These are phyloP conservation scores for Electrona antarctica DNA, from an alignment of 2,113 vertebrate species.

Conservation along the genomic window DNA sequence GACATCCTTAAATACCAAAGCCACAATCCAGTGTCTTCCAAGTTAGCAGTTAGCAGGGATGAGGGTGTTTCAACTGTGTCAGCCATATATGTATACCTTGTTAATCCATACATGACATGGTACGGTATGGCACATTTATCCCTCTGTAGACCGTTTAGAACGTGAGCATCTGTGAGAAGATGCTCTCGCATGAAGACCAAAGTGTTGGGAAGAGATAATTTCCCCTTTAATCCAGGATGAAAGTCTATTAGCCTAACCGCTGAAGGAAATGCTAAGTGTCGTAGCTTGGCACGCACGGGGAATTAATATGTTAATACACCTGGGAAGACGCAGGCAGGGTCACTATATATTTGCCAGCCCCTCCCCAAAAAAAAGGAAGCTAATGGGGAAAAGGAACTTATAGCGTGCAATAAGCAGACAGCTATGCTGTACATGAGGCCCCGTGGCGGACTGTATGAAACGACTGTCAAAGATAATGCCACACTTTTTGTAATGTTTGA, in stretches of 20 bases:
- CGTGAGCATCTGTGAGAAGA: no score
- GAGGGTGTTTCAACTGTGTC: no score
- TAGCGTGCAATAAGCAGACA: slow-evolving; percentile 8
- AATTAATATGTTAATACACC: slow-evolving; percentile 50
- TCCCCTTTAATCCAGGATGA: slow-evolving; percentile 60
- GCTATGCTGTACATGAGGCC: background rate
- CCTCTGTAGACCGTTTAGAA: no score
- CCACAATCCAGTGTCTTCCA: no score
- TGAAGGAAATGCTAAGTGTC: slow-evolving; percentile 52
- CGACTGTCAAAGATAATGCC: background rate
- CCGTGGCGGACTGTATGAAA: background rate
- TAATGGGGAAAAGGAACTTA: slow-evolving; percentile 12
- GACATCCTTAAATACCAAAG: no score
- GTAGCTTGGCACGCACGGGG: slow-evolving; percentile 38
- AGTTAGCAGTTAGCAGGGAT: no score
- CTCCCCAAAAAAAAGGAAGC: background rate
- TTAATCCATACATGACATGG: no score
- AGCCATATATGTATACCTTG: no score
- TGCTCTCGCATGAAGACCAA: no score
- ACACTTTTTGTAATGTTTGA: background rate
- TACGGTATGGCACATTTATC: no score
- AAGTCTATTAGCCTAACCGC: slow-evolving; percentile 48
- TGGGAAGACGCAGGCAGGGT: slow-evolving; percentile 20
- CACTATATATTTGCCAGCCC: slow-evolving; percentile 12
- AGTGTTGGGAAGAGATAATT: slow-evolving; percentile 36